These are phyloP conservation scores for Hemicrepidius hirtus DNA, from an alignment of 2,888 invertebrate genomes.

Conservation along the genomic window DNA sequence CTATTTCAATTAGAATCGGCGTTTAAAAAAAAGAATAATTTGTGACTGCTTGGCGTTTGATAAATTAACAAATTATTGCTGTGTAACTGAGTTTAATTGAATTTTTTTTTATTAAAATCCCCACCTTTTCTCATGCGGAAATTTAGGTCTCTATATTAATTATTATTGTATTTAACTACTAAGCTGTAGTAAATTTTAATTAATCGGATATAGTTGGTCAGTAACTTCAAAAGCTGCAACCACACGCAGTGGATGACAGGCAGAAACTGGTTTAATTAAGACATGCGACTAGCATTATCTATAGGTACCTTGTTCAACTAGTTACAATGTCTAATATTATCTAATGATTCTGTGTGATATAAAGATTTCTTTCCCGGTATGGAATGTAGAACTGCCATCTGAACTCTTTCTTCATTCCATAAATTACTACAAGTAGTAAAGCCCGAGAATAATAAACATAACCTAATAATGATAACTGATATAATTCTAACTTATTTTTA, in stretches of 20 bases:
- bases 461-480: no score
- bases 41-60: not conserved
- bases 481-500: no score
- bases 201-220: not conserved
- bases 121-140: not conserved
- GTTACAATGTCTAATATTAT: constrained; percentile 35
- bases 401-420: no score
- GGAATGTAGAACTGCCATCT: not conserved
- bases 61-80: not conserved
- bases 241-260: constrained; percentile 45
- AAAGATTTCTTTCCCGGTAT: not conserved
- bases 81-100: constrained; percentile 4
- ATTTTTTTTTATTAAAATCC: not conserved
- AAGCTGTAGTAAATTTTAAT: constrained; percentile 20
- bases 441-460: no score
- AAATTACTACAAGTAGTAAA: no score
- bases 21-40: no score
- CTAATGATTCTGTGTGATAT: constrained; percentile 42
- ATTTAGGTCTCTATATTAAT: not conserved
- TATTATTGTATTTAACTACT: constrained; percentile 4
- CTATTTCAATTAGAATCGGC: no score
- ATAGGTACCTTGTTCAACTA: constrained; percentile 49
- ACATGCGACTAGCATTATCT: constrained; percentile 53
- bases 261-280: constrained; percentile 55
- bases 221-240: constrained; percentile 5